Conservation (phyloP, 2,888 invertebrate species). For the Dasysyrphus tricinctus region DNA sequence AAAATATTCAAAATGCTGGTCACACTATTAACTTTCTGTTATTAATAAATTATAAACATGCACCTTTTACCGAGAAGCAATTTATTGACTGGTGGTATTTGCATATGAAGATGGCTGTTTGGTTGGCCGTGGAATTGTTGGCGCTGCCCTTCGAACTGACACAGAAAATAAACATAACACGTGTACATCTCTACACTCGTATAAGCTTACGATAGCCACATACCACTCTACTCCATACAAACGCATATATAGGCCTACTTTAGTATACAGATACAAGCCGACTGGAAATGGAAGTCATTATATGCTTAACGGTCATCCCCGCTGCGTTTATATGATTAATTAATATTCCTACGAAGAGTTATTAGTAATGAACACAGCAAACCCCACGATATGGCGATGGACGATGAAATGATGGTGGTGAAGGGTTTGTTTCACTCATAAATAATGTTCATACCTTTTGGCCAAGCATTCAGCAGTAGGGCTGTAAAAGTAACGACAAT, state of each 20-base stretch:
- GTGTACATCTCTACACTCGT: neutral
- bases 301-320: conserved; percentile 72
- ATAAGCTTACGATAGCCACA: neutral
- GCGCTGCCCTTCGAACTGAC: conserved; percentile 41
- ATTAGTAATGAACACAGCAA: conserved; percentile 64
- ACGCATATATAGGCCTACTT: neutral
- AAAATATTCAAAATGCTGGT: neutral
- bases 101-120: conserved; percentile 40
- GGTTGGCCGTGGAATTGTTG: conserved; percentile 33
- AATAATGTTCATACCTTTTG: conserved; percentile 37
- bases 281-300: conserved; percentile 63
- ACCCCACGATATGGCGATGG: conserved; percentile 14
- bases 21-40: conserved; percentile 11
- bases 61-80: conserved; percentile 52
- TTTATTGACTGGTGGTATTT: conserved; percentile 66
- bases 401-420: conserved; percentile 21
- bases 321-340: conserved; percentile 72
- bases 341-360: conserved; percentile 72
- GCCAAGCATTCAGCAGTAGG: conserved; percentile 16
- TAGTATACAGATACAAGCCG: neutral
- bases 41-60: conserved; percentile 46
- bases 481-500: no score
- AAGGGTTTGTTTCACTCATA: conserved; percentile 45
- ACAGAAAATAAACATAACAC: conserved; percentile 55
- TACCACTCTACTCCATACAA: neutral